Percentiles rank a stretch among this genome's conserved stretches.
Conservation (phyloP, 2,113 vertebrate genomes). For the Crotalus viridis region DNA sequence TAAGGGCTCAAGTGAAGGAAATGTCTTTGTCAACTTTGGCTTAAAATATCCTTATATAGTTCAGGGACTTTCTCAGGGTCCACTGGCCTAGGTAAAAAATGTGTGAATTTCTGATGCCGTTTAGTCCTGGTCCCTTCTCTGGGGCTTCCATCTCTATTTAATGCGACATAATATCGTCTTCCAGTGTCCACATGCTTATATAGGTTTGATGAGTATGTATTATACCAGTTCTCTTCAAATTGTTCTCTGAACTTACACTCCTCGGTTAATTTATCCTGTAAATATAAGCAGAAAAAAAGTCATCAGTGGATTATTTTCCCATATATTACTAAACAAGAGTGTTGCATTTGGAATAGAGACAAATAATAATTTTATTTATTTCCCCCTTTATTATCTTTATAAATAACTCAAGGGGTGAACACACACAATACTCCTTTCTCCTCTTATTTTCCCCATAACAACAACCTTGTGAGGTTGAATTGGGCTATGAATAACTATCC, state of each 20-base stretch:
- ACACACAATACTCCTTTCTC: not conserved
- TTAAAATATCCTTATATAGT: constrained; percentile 96
- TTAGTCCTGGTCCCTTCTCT: constrained; percentile 93
- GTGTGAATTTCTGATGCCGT: constrained; percentile 96
- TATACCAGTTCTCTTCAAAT: constrained; percentile 99
- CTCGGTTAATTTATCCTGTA: constrained; percentile 91
- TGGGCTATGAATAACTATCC: not conserved
- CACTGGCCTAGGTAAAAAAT: constrained; percentile 97
- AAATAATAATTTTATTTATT: not conserved
- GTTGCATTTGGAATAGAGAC: not conserved
- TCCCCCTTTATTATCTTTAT: not conserved
- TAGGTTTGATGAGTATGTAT: constrained; percentile 98
- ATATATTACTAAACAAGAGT: not conserved
- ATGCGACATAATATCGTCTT: constrained; percentile 90
- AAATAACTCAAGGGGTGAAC: not conserved
- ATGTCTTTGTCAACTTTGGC: constrained; percentile 93
- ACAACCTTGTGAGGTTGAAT: not conserved
- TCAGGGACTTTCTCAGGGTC: constrained; percentile 96
- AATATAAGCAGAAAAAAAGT: constrained; percentile 54
- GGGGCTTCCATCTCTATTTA: constrained; percentile 95
- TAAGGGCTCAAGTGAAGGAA: constrained; percentile 84
- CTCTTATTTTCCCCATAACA: not conserved
- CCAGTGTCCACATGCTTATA: constrained; percentile 93
- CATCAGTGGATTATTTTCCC: not conserved
- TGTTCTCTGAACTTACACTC: constrained; percentile 96